These are phyloP conservation scores for Rhodinocichla rosea DNA, from an alignment of 2,113 vertebrate genomes.

Conservation along the genomic window DNA sequence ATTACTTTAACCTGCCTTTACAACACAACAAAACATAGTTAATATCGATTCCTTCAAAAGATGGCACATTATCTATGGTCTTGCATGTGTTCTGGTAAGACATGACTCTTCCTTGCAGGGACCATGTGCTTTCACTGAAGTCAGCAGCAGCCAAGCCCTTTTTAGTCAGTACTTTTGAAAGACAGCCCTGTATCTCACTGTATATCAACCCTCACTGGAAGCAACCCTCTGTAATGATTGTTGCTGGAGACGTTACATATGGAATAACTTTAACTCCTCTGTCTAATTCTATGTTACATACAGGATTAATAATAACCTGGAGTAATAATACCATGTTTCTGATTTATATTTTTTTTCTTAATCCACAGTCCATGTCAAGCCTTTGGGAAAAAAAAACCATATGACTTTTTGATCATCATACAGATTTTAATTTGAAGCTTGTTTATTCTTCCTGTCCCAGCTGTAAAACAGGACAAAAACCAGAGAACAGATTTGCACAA, in stretches of 20 bases:
- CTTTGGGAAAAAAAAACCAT: background rate
- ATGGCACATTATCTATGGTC: background rate
- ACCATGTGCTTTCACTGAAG: background rate
- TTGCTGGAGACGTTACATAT: background rate
- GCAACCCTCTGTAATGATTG: background rate
- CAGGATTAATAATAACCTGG: background rate
- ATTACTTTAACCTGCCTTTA: background rate
- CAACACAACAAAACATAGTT: background rate
- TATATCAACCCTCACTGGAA: background rate
- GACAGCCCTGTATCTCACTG: background rate
- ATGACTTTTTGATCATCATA: background rate
- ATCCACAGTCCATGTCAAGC: background rate
- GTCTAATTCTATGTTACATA: background rate
- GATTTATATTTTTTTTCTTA: no score
- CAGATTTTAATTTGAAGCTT: background rate
- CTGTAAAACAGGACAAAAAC: background rate
- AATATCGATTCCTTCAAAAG: background rate
- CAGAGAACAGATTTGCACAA: background rate
- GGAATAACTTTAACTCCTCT: background rate
- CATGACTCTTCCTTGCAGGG: background rate
- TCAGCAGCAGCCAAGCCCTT: background rate
- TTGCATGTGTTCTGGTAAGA: background rate
- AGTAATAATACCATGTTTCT: background rate
- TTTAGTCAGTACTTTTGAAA: background rate
- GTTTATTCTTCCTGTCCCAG: background rate